These are phyloP conservation scores for Caenorhabditis afra DNA, from an alignment of 2,888 invertebrate species.

Conservation along the genomic window DNA sequence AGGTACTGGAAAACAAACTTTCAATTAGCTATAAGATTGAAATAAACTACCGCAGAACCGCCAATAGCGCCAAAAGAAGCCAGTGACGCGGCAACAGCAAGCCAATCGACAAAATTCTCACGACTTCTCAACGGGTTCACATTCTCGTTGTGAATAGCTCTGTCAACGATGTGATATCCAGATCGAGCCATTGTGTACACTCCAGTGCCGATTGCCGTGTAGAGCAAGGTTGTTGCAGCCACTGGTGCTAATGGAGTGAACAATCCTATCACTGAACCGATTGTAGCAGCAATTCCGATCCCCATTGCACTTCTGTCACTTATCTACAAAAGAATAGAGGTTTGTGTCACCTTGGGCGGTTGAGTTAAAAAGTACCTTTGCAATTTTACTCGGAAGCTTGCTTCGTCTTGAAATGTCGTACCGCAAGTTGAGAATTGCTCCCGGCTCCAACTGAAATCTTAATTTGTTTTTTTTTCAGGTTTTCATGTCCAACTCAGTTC, in stretches of 20 bases:
- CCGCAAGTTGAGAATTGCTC: conserved; percentile 46
- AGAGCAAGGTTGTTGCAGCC: conserved; percentile 53
- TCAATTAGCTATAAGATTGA: neutral
- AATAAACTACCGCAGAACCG: conserved; percentile 52
- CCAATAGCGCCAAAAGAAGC: conserved; percentile 64
- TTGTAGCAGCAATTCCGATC: conserved; percentile 59
- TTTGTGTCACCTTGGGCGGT: neutral
- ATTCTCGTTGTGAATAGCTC: conserved; percentile 61
- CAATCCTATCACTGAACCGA: conserved; percentile 58
- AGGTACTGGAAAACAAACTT: conserved; percentile 58
- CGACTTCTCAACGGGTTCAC: conserved; percentile 58
- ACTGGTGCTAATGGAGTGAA: conserved; percentile 62
- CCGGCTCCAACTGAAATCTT: conserved; percentile 50
- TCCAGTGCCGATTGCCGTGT: conserved; percentile 61
- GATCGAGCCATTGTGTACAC: conserved; percentile 61
- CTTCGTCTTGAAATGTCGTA: conserved; percentile 55
- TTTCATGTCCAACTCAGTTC: neutral
- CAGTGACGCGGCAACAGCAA: conserved; percentile 58
- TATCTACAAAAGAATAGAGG: conserved; percentile 10
- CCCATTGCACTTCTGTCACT: conserved; percentile 59
- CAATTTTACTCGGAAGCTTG: conserved; percentile 59
- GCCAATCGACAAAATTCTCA: conserved; percentile 63
- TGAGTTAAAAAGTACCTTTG: conserved; percentile 16
- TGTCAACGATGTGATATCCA: conserved; percentile 59
- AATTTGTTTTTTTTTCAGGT: no score